Conservation (phyloP, 2,797 vertebrate genomes). For the Holocentrus rufus region DNA sequence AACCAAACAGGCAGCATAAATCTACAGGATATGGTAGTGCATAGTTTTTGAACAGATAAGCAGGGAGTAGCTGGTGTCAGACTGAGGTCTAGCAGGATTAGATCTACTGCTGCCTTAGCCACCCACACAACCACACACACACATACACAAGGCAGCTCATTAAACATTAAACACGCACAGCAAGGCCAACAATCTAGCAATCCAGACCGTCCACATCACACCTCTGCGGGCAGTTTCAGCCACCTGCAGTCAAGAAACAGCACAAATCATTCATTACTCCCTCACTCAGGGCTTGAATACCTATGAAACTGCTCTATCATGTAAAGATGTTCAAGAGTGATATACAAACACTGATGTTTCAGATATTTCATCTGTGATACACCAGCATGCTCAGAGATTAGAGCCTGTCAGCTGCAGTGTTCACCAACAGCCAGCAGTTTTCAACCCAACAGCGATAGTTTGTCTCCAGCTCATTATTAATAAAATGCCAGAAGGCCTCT, state of each 20-base stretch:
- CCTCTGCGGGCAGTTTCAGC: constrained; percentile 42
- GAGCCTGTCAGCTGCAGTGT: background rate
- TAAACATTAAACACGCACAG: constrained; percentile 69
- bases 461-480: constrained; percentile 62
- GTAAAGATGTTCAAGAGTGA: constrained; percentile 4
- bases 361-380: constrained; percentile 21
- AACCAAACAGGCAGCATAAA: background rate
- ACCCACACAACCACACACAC: constrained; percentile 4
- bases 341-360: constrained; percentile 15
- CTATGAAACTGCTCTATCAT: constrained; percentile 6
- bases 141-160: constrained; percentile 59
- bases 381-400: constrained; percentile 11
- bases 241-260: constrained; percentile 33
- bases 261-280: constrained; percentile 10
- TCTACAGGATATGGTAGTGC: background rate
- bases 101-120: constrained; percentile 11
- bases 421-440: constrained; percentile 19
- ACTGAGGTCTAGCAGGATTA: constrained; percentile 6
- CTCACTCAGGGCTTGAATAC: background rate
- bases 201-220: constrained; percentile 61
- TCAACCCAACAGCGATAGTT: constrained; percentile 45
- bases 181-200: constrained; percentile 64
- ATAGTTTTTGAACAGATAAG: constrained; percentile 17
- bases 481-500: constrained; percentile 63
- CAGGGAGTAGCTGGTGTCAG: constrained; percentile 14